These are phyloP conservation scores for Teinopalpus imperialis DNA, from an alignment of 2,888 invertebrate species.

Conservation along the genomic window DNA sequence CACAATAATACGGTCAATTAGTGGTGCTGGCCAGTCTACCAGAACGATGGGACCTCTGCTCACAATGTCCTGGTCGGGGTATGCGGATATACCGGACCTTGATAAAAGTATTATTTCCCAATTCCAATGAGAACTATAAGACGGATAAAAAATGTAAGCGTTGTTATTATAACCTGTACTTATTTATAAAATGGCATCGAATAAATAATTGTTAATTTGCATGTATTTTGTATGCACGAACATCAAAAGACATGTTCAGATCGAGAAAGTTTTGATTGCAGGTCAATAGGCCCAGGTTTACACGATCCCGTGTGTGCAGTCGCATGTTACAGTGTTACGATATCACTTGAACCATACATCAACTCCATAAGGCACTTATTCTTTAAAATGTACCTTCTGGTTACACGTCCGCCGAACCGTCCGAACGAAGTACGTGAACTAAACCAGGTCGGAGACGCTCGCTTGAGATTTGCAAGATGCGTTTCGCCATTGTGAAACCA, in stretches of 20 bases:
- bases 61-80: too few species aligned
- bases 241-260: conserved; percentile 7
- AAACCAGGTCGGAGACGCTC: conserved; percentile 57
- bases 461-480: conserved; percentile 37
- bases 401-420: conserved; percentile 41
- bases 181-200: too few species aligned
- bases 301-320: conserved; percentile 12
- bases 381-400: not conserved
- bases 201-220: too few species aligned
- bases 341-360: conserved; percentile 13
- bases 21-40: too few species aligned
- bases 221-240: conserved; percentile 1
- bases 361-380: conserved; percentile 9
- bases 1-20: too few species aligned
- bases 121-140: too few species aligned
- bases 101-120: too few species aligned
- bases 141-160: too few species aligned
- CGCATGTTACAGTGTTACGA: not conserved
- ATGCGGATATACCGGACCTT: too few species aligned
- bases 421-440: conserved; percentile 45
- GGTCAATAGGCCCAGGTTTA: conserved; percentile 21
- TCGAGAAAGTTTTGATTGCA: conserved; percentile 26
- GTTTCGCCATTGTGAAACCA: conserved; percentile 25
- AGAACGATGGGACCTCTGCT: too few species aligned
- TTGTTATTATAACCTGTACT: too few species aligned